A percentile compares a stretch with the other conserved stretches of the same genome.
These are phyloP conservation scores for Conus ventricosus DNA, from an alignment of 1,140 invertebrate species.

Conservation along the genomic window DNA sequence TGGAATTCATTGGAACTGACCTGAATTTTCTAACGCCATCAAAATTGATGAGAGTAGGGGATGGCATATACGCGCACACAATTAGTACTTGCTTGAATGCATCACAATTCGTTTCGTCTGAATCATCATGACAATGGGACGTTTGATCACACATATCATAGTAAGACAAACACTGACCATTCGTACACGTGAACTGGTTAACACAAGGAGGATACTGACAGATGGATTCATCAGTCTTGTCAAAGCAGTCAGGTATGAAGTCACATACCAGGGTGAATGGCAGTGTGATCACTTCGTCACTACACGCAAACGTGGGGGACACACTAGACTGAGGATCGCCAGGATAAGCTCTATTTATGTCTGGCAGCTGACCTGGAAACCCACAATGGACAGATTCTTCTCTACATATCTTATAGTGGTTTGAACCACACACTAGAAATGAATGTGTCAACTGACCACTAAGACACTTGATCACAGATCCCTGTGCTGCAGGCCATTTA, in stretches of 20 bases:
- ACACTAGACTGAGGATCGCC: neutral
- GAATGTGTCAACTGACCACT: slow-evolving; percentile 19
- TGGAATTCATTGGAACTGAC: neutral
- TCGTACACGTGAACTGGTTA: neutral
- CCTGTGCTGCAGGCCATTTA: no score
- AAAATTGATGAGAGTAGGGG: slow-evolving; percentile 1
- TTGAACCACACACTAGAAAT: neutral
- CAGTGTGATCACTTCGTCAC: neutral
- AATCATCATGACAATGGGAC: slow-evolving; percentile 2
- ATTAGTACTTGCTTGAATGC: no score
- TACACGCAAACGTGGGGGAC: neutral
- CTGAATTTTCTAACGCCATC: neutral
- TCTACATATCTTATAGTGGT: neutral
- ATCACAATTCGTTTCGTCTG: neutral
- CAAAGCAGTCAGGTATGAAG: slow-evolving; percentile 4
- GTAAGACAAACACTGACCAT: slow-evolving; percentile 3
- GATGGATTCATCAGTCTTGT: neutral
- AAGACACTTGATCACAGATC: neutral
- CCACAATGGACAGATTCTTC: neutral
- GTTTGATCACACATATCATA: neutral
- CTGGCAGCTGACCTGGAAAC: neutral
- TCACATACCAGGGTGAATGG: slow-evolving; percentile 4
- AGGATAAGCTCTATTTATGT: neutral
- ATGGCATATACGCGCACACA: neutral
- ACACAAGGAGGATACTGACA: neutral